Percentiles rank a stretch among this genome's conserved stretches.
Evolutionary conservation across 1,140 invertebrate genomes (phyloP).

Genomic region (Lordiphosa mommai): DNA sequence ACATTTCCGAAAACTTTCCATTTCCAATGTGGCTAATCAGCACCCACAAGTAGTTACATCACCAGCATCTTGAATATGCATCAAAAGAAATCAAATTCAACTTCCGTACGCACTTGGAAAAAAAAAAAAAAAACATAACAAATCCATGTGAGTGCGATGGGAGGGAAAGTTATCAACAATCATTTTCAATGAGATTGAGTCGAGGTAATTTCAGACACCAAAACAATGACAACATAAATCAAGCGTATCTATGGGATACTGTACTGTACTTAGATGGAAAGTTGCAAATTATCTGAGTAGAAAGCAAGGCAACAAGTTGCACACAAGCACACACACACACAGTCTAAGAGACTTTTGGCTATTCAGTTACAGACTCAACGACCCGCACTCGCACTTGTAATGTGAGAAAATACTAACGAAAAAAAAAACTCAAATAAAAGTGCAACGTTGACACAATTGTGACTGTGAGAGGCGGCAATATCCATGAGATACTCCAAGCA

Average conservation of each 20-base stretch:
- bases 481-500: conserved; percentile 37
- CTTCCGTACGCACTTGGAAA: conserved; percentile 49
- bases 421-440: conserved; percentile 19
- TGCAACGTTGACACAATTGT: conserved; percentile 64
- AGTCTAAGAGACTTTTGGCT: background rate
- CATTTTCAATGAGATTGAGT: conserved; percentile 33
- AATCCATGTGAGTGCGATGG: conserved; percentile 12
- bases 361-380: conserved; percentile 30
- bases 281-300: conserved; percentile 47
- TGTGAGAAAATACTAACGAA: conserved; percentile 49
- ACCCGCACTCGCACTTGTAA: conserved; percentile 28
- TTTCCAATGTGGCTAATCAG: conserved; percentile 35
- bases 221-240: conserved; percentile 69
- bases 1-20: conserved; percentile 35
- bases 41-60: conserved; percentile 62
- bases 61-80: conserved; percentile 28
- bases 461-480: conserved; percentile 14
- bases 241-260: conserved; percentile 34
- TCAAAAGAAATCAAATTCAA: conserved; percentile 27
- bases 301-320: conserved; percentile 59
- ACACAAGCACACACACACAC: background rate
- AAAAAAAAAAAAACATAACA: conserved; percentile 32
- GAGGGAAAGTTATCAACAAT: conserved; percentile 9
- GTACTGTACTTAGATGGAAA: conserved; percentile 32
- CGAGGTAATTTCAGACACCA: conserved; percentile 60